Percentiles rank a stretch among this genome's conserved stretches.
phyloP scores from a whole-genome alignment of 2,113 vertebrate genomes.

The Turdus rufiventris region DNA sequence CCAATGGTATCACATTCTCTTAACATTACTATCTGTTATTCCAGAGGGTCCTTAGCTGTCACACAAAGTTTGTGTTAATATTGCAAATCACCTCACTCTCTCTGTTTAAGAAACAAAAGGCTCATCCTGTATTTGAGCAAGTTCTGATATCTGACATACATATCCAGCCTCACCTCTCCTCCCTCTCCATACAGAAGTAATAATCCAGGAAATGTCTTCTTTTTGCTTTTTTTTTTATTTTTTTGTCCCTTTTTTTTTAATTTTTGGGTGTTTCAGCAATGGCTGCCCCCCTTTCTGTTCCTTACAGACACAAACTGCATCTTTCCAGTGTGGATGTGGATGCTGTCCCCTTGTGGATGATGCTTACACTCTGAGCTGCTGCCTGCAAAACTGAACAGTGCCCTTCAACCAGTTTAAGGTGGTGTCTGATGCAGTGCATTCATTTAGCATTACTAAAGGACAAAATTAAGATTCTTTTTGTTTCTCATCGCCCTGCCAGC shows the following conservation, averaged over 20 bases:
- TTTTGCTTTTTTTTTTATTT: accelerated
- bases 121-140: neutral
- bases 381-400: neutral
- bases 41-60: neutral
- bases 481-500: neutral
- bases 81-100: neutral
- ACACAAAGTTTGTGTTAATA: neutral
- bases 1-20: neutral
- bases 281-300: slow-evolving; percentile 2
- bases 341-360: slow-evolving; percentile 55
- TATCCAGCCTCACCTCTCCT: neutral
- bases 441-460: neutral
- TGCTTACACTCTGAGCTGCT: neutral
- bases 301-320: neutral
- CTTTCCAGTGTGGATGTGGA: slow-evolving; percentile 14
- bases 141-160: neutral
- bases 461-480: neutral
- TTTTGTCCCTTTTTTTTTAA: accelerated
- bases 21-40: neutral
- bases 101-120: neutral
- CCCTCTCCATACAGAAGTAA: neutral
- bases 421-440: neutral
- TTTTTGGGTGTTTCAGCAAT: neutral
- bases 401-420: neutral
- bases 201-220: neutral